These are phyloP conservation scores for Ischnura elegans DNA, from an alignment of 2,888 invertebrate species.

Conservation along the genomic window DNA sequence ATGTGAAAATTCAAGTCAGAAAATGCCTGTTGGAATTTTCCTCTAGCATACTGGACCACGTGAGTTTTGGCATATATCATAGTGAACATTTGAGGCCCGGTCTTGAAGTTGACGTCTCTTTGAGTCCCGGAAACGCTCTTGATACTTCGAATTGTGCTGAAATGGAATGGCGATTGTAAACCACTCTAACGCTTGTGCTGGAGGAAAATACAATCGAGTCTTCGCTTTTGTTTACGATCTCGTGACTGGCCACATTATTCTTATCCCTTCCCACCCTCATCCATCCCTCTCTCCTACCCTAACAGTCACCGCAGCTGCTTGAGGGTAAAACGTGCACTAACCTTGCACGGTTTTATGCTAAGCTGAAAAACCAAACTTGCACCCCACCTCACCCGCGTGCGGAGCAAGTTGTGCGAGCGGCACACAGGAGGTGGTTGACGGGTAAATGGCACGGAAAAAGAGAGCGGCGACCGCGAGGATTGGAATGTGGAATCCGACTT, in stretches of 20 bases:
- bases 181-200: too few species aligned
- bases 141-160: too few species aligned
- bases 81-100: too few species aligned
- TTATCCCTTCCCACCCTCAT: slow-evolving; percentile 14
- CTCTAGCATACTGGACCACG: too few species aligned
- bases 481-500: slow-evolving; percentile 48
- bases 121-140: too few species aligned
- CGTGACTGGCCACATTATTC: slow-evolving; percentile 20
- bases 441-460: background rate
- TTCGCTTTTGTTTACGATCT: too few species aligned
- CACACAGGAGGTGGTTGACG: background rate
- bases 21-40: too few species aligned
- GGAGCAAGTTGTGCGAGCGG: background rate
- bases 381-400: background rate
- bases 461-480: background rate
- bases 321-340: background rate
- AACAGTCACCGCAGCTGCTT: background rate
- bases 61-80: too few species aligned
- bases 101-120: too few species aligned
- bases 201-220: too few species aligned
- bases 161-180: too few species aligned
- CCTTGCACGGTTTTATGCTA: slow-evolving; percentile 31
- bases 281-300: background rate
- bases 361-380: background rate
- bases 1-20: too few species aligned